A percentile compares a stretch with the other conserved stretches of the same genome.
phyloP scores from a whole-genome alignment of 1,140 invertebrate species.

The Drosophila malerkotliana region DNA sequence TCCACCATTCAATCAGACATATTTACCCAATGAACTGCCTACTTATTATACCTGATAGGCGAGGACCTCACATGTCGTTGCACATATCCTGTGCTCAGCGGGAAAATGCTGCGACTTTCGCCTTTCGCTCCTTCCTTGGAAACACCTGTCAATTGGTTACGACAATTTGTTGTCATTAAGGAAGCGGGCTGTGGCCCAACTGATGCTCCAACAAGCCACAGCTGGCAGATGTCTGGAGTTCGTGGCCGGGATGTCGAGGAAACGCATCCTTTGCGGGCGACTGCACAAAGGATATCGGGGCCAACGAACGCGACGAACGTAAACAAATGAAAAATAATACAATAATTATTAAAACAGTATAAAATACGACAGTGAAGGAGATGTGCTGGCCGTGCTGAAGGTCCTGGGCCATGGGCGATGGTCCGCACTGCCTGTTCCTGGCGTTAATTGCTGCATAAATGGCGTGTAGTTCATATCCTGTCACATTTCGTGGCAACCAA shows the following conservation, averaged over 20 bases:
- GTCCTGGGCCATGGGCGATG: conserved; percentile 10
- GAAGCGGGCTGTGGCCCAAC: conserved; percentile 19
- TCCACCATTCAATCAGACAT: conserved; percentile 18
- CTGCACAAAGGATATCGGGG: conserved; percentile 26
- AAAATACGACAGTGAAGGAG: conserved; percentile 20
- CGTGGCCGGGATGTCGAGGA: conserved; percentile 3
- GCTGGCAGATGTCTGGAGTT: conserved; percentile 19
- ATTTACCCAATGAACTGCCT: conserved; percentile 22
- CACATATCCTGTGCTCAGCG: background rate
- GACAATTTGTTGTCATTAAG: conserved; percentile 77
- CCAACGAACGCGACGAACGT: conserved; percentile 38
- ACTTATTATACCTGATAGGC: conserved; percentile 27
- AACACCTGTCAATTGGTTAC: conserved; percentile 70
- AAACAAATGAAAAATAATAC: conserved; percentile 81
- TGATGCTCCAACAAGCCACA: conserved; percentile 46
- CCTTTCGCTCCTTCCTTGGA: conserved; percentile 29
- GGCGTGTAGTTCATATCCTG: conserved; percentile 77
- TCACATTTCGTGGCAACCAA: conserved; percentile 60
- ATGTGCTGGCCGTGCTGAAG: conserved; percentile 9
- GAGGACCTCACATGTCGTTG: background rate
- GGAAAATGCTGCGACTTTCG: conserved; percentile 31
- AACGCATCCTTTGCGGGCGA: conserved; percentile 24
- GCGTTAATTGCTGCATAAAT: conserved; percentile 80
- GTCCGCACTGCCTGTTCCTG: conserved; percentile 43
- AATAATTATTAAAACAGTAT: conserved; percentile 77